phyloP scores from a whole-genome alignment of 2,113 vertebrate genomes.

The Brachionichthys hirsutus region DNA sequence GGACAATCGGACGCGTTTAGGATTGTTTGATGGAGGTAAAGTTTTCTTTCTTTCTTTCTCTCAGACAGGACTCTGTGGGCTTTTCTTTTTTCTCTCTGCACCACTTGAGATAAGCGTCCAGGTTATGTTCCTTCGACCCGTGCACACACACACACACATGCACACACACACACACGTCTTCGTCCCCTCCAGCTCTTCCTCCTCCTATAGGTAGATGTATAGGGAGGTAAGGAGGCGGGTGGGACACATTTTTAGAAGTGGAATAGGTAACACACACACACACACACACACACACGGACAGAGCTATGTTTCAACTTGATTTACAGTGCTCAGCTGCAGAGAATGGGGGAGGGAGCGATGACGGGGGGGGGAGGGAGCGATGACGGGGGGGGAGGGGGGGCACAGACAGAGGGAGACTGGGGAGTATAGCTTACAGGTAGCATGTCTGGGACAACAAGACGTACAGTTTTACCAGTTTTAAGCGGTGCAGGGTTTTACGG shows the following conservation, averaged over 20 bases:
- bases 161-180: slow-evolving; percentile 32
- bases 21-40: too few species aligned
- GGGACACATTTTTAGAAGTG: slow-evolving; percentile 85
- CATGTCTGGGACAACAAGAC: slow-evolving; percentile 37
- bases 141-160: slow-evolving; percentile 16
- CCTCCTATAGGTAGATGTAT: slow-evolving; percentile 74
- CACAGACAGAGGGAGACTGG: slow-evolving; percentile 10
- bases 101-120: slow-evolving; percentile 69
- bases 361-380: background rate
- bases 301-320: slow-evolving; percentile 80
- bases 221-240: slow-evolving; percentile 61
- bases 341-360: slow-evolving; percentile 24
- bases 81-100: slow-evolving; percentile 34
- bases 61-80: slow-evolving; percentile 20
- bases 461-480: slow-evolving; percentile 43
- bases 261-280: slow-evolving; percentile 35
- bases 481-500: slow-evolving; percentile 34
- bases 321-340: slow-evolving; percentile 76
- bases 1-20: too few species aligned
- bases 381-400: too few species aligned
- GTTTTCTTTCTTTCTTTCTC: background rate
- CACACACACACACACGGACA: slow-evolving; percentile 46
- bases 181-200: slow-evolving; percentile 61
- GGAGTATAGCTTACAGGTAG: slow-evolving; percentile 64
- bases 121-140: slow-evolving; percentile 70